Evolutionary conservation across 1,140 invertebrate species (phyloP).

Genomic region (Drosophila nikananu): DNA sequence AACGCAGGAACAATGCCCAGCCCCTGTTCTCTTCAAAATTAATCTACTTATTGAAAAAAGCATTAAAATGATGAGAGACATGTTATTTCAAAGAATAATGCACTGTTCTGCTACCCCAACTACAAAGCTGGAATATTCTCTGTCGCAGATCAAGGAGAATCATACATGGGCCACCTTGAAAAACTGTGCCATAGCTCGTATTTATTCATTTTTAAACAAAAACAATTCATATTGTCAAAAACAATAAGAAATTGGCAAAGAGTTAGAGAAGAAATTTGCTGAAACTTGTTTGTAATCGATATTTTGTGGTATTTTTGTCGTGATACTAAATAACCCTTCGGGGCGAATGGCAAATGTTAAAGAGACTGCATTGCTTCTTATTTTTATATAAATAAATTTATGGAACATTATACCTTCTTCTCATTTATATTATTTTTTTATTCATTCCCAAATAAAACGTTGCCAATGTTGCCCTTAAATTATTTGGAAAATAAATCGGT

Average conservation of each 20-base stretch:
- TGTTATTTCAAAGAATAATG: background rate
- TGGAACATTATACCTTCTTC: background rate
- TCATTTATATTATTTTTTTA: background rate
- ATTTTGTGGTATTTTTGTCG: background rate
- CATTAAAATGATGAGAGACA: background rate
- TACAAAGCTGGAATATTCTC: background rate
- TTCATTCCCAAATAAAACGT: background rate
- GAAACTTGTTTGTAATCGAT: background rate
- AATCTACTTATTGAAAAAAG: no score
- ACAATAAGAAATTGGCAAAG: background rate
- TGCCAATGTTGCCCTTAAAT: background rate
- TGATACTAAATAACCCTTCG: background rate
- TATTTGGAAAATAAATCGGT: no score
- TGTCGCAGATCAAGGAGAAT: background rate
- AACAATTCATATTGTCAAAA: background rate
- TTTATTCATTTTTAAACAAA: background rate
- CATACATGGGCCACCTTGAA: background rate
- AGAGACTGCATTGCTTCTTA: no score
- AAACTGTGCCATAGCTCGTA: background rate
- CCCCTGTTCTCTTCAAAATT: background rate
- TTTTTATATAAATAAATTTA: no score
- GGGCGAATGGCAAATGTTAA: background rate
- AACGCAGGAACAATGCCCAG: rapidly evolving
- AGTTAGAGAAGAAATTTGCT: background rate
- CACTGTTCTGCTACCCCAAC: background rate